phyloP scores from a whole-genome alignment of 2,797 vertebrate genomes.

The Stomatorhinus walkeri region DNA sequence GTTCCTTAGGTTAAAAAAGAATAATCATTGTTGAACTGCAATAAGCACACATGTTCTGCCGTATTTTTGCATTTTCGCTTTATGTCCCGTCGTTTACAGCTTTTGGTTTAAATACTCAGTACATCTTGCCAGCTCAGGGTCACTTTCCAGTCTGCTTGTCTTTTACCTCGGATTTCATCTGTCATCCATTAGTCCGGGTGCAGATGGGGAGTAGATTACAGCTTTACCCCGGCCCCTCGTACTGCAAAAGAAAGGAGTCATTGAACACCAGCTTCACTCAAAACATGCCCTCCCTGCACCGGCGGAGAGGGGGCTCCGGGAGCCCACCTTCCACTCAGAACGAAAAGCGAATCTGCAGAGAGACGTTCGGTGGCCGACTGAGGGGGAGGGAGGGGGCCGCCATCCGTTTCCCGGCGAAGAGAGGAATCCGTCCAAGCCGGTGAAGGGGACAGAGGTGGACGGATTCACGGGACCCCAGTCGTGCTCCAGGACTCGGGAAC shows the following conservation, averaged over 20 bases:
- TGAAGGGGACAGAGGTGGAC: background rate
- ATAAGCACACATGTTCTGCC: background rate
- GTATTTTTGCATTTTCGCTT: background rate
- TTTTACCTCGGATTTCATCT: conserved; percentile 35
- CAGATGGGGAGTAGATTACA: conserved; percentile 66
- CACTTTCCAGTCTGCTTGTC: conserved; percentile 18
- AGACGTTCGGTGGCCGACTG: conserved; percentile 20
- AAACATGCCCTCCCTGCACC: conserved; percentile 41
- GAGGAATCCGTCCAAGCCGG: background rate
- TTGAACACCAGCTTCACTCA: conserved; percentile 52
- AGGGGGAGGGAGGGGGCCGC: background rate
- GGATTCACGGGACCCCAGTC: background rate
- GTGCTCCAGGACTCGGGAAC: background rate
- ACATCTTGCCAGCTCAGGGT: background rate
- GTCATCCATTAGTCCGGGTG: conserved; percentile 36
- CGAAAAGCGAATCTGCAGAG: conserved; percentile 43
- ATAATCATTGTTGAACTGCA: background rate
- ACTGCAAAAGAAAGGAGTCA: conserved; percentile 61
- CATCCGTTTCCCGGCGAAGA: background rate
- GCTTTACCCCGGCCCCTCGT: conserved; percentile 39
- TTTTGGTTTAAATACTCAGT: background rate
- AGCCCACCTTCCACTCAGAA: conserved; percentile 40
- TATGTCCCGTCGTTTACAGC: background rate
- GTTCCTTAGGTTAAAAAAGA: background rate
- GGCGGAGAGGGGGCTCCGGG: conserved; percentile 48